Evolutionary conservation across 2,888 invertebrate genomes (phyloP).

Genomic region (Amblyjoppa fuscipennis): DNA sequence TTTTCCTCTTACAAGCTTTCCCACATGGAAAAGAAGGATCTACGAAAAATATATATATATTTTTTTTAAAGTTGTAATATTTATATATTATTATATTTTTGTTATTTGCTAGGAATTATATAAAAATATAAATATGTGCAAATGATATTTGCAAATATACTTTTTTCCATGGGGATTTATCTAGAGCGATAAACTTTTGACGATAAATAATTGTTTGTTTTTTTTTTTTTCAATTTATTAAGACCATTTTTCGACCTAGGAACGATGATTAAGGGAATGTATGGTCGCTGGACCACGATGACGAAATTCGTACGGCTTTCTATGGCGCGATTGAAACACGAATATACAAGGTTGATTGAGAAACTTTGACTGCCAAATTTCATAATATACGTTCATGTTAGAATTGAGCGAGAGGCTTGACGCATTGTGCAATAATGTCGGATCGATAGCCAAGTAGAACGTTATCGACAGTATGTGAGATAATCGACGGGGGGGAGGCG

Average conservation of each 20-base stretch:
- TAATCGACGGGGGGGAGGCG: background rate
- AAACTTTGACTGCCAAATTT: slow-evolving; percentile 55
- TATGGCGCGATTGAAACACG: slow-evolving; percentile 13
- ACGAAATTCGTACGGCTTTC: slow-evolving; percentile 6
- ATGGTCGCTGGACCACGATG: slow-evolving; percentile 14
- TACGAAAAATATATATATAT: no score
- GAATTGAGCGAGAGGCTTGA: background rate
- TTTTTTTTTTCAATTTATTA: background rate
- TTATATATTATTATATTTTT: no score
- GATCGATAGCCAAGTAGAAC: slow-evolving; percentile 12
- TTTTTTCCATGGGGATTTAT: background rate
- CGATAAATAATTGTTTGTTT: background rate
- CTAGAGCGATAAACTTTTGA: no score
- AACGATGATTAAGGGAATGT: background rate
- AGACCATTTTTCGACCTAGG: background rate
- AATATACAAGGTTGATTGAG: slow-evolving; percentile 60
- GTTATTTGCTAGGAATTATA: no score
- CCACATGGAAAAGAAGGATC: background rate
- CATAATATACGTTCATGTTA: slow-evolving; percentile 28
- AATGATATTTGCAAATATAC: no score
- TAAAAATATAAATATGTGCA: no score
- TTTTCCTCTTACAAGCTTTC: background rate
- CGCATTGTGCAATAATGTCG: background rate
- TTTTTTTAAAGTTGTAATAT: no score
- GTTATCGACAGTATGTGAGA: background rate